Percentiles rank a stretch among this genome's conserved stretches.
phyloP scores from a whole-genome alignment of 2,888 invertebrate genomes.

The Brachyptera putata region DNA sequence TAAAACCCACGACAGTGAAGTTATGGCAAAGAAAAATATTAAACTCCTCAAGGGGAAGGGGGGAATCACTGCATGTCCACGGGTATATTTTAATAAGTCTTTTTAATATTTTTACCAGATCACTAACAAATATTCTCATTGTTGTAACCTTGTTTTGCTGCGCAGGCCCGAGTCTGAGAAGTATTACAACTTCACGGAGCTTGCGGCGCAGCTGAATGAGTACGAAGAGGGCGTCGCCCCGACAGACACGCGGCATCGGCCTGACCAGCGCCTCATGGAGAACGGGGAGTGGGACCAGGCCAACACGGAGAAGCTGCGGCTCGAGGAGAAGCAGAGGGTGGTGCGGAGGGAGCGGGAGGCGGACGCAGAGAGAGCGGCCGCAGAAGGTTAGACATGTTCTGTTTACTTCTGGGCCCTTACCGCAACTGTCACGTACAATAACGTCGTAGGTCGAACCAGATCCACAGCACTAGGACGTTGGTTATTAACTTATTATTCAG shows the following conservation, averaged over 20 bases:
- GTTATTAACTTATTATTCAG: too few relatives aligned
- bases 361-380: slow-evolving; percentile 61
- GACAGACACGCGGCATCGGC: slow-evolving; percentile 86
- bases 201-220: slow-evolving; percentile 97
- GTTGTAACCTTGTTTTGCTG: neutral
- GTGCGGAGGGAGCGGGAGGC: slow-evolving; percentile 73
- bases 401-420: slow-evolving; percentile 4
- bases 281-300: slow-evolving; percentile 88
- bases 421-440: too few relatives aligned
- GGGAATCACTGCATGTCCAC: too few relatives aligned
- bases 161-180: slow-evolving; percentile 54
- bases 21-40: too few relatives aligned
- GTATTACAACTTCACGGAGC: slow-evolving; percentile 91
- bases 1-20: too few relatives aligned
- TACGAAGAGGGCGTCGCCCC: slow-evolving; percentile 88
- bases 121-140: too few relatives aligned
- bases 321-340: slow-evolving; percentile 94
- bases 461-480: too few relatives aligned
- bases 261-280: slow-evolving; percentile 98
- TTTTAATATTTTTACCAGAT: too few relatives aligned
- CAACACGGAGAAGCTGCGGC: slow-evolving; percentile 73
- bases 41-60: too few relatives aligned
- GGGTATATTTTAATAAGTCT: too few relatives aligned
- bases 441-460: too few relatives aligned
- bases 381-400: too few relatives aligned